phyloP scores from a whole-genome alignment of 2,888 invertebrate genomes.

The Noctua janthe region DNA sequence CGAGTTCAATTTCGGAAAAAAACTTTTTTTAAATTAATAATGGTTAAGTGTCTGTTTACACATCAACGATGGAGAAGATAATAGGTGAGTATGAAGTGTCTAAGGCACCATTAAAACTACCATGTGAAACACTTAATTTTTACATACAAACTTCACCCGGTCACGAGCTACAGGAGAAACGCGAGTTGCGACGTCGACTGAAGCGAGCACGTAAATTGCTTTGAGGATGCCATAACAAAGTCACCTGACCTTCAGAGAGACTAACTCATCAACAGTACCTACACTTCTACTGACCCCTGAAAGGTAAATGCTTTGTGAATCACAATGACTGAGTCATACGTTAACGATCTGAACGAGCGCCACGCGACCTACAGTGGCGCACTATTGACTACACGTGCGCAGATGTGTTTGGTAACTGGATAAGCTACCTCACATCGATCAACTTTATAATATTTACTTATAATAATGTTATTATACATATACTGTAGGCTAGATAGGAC shows the following conservation, averaged over 20 bases:
- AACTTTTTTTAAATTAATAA: too few relatives aligned
- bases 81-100: not conserved
- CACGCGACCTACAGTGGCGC: slow-evolving; percentile 24
- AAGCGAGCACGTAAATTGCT: not conserved
- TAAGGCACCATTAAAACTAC: not conserved
- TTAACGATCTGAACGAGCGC: slow-evolving; percentile 29
- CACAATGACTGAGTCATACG: slow-evolving; percentile 15
- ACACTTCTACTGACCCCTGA: not conserved
- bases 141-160: not conserved
- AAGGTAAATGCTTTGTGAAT: slow-evolving; percentile 12
- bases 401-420: slow-evolving; percentile 18
- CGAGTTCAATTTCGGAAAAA: not conserved
- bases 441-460: not conserved
- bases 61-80: not conserved
- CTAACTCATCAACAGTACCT: not conserved
- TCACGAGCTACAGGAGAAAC: not conserved
- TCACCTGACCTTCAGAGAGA: not conserved
- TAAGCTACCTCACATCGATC: not conserved
- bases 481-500: not conserved
- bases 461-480: not conserved
- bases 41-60: not conserved
- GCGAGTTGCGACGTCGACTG: not conserved
- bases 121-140: not conserved
- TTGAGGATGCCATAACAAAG: not conserved
- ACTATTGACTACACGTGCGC: not conserved